Evolutionary conservation across 2,113 vertebrate species (phyloP).

Genomic region (Lasiurus borealis): DNA sequence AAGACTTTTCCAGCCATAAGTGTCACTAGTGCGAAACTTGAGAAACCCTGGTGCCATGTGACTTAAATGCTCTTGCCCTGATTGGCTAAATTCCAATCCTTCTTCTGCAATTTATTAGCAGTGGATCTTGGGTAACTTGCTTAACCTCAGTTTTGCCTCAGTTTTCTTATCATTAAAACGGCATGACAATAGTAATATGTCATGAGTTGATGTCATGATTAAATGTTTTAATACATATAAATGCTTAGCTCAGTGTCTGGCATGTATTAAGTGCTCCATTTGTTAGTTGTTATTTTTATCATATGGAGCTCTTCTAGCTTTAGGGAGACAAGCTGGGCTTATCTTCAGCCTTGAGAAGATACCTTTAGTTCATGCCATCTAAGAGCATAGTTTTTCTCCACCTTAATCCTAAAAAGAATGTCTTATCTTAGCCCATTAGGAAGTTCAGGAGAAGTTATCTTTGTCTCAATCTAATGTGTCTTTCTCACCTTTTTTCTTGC

Average conservation of each 20-base stretch:
- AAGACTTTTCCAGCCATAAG: background rate
- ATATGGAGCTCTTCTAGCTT: background rate
- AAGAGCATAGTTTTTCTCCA: background rate
- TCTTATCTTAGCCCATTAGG: background rate
- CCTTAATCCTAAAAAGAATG: constrained; percentile 31
- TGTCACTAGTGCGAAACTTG: background rate
- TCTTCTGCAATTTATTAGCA: background rate
- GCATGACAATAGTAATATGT: no score
- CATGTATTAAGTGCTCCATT: background rate
- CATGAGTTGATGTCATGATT: no score
- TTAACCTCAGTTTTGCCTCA: background rate
- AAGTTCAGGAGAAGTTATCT: constrained; percentile 32
- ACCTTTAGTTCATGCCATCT: background rate
- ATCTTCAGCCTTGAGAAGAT: background rate
- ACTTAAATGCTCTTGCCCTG: background rate
- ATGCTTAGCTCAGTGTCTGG: no score
- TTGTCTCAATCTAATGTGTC: background rate
- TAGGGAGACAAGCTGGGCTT: background rate
- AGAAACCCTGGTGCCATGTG: background rate
- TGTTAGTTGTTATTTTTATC: constrained; percentile 8
- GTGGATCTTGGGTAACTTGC: background rate
- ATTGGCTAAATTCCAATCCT: background rate
- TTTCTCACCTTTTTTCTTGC: background rate
- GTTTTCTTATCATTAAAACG: constrained; percentile 33
- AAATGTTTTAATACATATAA: no score